phyloP scores from a whole-genome alignment of 2,888 invertebrate species.

The Anorthoa munda region DNA sequence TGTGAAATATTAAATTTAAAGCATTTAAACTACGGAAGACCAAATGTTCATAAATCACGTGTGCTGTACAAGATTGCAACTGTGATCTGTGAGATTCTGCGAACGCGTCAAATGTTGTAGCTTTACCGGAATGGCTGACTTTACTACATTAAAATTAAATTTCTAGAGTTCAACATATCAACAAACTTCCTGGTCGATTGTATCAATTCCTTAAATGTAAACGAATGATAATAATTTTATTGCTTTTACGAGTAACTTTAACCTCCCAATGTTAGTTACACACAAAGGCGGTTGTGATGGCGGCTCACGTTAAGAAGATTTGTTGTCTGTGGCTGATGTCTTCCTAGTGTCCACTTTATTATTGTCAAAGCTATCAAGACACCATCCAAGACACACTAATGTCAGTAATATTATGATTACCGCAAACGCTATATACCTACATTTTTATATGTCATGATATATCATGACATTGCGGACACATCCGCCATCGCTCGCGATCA shows the following conservation, averaged over 20 bases:
- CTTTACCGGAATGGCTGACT: conserved; percentile 17
- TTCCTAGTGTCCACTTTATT: conserved; percentile 60
- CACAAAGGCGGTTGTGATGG: conserved; percentile 46
- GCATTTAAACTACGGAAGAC: conserved; percentile 18
- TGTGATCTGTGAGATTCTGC: conserved; percentile 17
- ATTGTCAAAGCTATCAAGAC: conserved; percentile 55
- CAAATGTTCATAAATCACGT: conserved; percentile 17
- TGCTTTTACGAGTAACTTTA: conserved; percentile 26
- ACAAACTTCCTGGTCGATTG: conserved; percentile 20
- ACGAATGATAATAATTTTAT: conserved; percentile 19
- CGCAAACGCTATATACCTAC: conserved; percentile 40
- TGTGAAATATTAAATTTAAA: conserved; percentile 25
- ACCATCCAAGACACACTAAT: conserved; percentile 38
- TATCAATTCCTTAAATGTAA: conserved; percentile 19
- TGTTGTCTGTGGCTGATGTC: conserved; percentile 50
- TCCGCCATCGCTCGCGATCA: conserved; percentile 76
- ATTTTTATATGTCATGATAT: conserved; percentile 62
- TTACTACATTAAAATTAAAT: conserved; percentile 1
- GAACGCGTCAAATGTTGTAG: conserved; percentile 17
- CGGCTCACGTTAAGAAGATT: conserved; percentile 41
- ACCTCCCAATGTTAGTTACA: conserved; percentile 36
- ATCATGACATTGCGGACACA: conserved; percentile 74
- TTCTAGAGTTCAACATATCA: background rate
- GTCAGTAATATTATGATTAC: conserved; percentile 37
- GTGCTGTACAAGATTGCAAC: conserved; percentile 18